Evolutionary conservation across 1,140 invertebrate species (phyloP).

Genomic region (Melanaphis sacchari): DNA sequence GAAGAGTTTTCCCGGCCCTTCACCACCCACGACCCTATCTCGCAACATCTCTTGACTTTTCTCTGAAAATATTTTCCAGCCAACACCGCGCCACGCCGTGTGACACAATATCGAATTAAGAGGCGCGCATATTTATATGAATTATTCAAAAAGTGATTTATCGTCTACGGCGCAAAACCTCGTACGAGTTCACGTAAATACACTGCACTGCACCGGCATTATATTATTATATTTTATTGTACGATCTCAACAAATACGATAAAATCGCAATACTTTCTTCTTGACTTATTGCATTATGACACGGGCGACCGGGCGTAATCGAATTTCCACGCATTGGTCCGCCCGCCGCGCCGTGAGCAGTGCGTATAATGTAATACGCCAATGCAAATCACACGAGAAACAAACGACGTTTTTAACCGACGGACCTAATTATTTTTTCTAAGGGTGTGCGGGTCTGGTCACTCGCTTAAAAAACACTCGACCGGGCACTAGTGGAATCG

Average conservation of each 20-base stretch:
- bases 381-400: background rate
- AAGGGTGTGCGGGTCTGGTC: background rate
- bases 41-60: conserved; percentile 4
- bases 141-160: conserved; percentile 56
- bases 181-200: background rate
- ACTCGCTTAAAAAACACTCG: background rate
- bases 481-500: background rate
- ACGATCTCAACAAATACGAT: background rate
- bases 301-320: background rate
- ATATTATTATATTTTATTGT: background rate
- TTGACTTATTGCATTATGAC: background rate
- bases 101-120: conserved; percentile 45
- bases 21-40: background rate
- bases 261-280: background rate
- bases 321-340: background rate
- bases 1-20: background rate
- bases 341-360: too few relatives aligned
- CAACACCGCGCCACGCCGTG: background rate
- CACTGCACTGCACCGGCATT: background rate
- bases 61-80: background rate
- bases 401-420: background rate
- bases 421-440: background rate
- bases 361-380: too few relatives aligned
- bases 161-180: background rate
- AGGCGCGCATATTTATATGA: conserved; percentile 4